phyloP scores from a whole-genome alignment of 2,797 vertebrate species.

The Tarsius wallacei region DNA sequence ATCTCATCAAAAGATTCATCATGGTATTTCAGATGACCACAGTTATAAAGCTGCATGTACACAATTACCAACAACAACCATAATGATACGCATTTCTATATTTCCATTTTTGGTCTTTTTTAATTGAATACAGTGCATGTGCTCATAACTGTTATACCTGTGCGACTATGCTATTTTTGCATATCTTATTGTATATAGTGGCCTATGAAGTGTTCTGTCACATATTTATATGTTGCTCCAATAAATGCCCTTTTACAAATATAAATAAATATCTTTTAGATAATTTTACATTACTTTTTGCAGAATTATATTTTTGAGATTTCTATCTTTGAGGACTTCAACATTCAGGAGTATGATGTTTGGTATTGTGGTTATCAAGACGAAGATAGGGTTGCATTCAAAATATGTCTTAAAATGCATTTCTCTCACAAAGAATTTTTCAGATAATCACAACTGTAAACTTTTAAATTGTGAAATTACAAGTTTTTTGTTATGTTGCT shows the following conservation, averaged over 20 bases:
- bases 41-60: background rate
- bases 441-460: background rate
- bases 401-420: slow-evolving; percentile 9
- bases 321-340: background rate
- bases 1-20: background rate
- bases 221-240: background rate
- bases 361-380: background rate
- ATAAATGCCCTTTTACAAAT: background rate
- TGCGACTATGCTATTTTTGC: background rate
- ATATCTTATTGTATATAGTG: background rate
- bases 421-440: background rate
- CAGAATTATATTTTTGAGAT: background rate
- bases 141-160: background rate
- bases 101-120: background rate
- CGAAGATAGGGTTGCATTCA: background rate
- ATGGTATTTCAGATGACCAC: background rate
- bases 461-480: background rate
- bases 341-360: background rate
- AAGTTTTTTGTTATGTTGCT: background rate
- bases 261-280: background rate
- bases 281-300: background rate
- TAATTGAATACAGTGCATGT: background rate
- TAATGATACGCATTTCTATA: background rate
- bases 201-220: background rate
- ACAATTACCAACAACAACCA: background rate